These are phyloP conservation scores for Malthinus flaveolus DNA, from an alignment of 2,888 invertebrate species.

Conservation along the genomic window DNA sequence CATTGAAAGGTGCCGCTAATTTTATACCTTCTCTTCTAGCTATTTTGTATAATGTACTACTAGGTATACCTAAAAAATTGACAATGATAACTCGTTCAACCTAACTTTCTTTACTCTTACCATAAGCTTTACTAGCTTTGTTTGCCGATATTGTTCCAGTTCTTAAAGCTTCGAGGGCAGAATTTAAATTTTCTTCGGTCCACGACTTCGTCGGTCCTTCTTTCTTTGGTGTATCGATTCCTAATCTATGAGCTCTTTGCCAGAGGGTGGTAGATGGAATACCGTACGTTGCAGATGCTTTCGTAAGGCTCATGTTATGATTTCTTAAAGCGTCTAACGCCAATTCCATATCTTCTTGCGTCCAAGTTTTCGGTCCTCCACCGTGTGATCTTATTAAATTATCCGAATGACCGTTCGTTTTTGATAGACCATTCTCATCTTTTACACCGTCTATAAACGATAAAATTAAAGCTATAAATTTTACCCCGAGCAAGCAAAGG, in stretches of 20 bases:
- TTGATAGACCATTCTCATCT: constrained; percentile 40
- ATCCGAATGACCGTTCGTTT: constrained; percentile 49
- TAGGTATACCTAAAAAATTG: constrained; percentile 70
- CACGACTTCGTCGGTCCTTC: constrained; percentile 86
- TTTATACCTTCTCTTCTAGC: constrained; percentile 88
- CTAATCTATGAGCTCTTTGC: constrained; percentile 87
- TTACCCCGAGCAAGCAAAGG: no score
- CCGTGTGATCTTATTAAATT: constrained; percentile 53
- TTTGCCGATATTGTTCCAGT: constrained; percentile 87
- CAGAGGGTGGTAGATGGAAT: constrained; percentile 90
- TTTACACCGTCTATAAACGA: constrained; percentile 37
- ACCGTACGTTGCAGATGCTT: constrained; percentile 82
- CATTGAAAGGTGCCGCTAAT: constrained; percentile 87
- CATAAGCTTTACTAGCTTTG: constrained; percentile 89
- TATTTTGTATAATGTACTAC: constrained; percentile 89
- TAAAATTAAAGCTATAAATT: no score
- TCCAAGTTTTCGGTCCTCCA: constrained; percentile 82
- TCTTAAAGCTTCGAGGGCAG: constrained; percentile 78
- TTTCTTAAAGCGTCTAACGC: constrained; percentile 83
- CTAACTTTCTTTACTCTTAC: constrained; percentile 46
- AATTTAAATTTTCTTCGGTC: constrained; percentile 83
- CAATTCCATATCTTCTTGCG: constrained; percentile 86
- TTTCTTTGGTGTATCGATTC: constrained; percentile 90
- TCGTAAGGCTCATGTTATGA: constrained; percentile 88
- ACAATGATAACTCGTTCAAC: no score